Conservation (phyloP, 1,140 invertebrate species). For the Drosophila littoralis region DNA sequence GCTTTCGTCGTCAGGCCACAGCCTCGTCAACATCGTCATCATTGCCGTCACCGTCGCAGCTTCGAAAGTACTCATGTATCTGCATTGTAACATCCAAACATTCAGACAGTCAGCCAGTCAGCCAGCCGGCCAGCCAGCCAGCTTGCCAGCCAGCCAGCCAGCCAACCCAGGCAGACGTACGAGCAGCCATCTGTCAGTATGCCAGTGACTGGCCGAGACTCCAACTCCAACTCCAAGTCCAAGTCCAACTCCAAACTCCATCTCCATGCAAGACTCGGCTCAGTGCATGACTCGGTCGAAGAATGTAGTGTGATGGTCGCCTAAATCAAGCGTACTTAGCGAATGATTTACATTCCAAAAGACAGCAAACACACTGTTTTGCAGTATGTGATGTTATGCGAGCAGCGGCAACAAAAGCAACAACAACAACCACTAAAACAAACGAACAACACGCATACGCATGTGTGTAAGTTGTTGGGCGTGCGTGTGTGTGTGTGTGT, state of each 20-base stretch:
- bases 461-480: conserved; percentile 15
- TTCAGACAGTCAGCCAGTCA: conserved; percentile 28
- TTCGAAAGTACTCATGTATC: conserved; percentile 77
- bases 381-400: conserved; percentile 84
- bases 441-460: conserved; percentile 23
- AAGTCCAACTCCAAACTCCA: conserved; percentile 20
- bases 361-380: conserved; percentile 84
- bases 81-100: conserved; percentile 72
- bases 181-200: conserved; percentile 24
- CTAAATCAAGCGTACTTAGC: conserved; percentile 84
- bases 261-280: conserved; percentile 1
- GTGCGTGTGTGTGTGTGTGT: conserved; percentile 38
- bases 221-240: conserved; percentile 25
- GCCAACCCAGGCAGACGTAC: conserved; percentile 14
- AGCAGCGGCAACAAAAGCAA: conserved; percentile 53
- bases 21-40: conserved; percentile 69
- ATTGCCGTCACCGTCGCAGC: conserved; percentile 35
- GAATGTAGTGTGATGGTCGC: conserved; percentile 83
- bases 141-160: conserved; percentile 11
- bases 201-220: conserved; percentile 40
- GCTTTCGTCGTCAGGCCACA: conserved; percentile 78
- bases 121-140: neutral
- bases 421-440: conserved; percentile 40
- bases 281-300: conserved; percentile 55
- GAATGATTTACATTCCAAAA: conserved; percentile 84